Percentiles rank a stretch among this genome's conserved stretches.
Evolutionary conservation across 1,140 invertebrate species (phyloP).

Genomic region (Bombus vancouverensis): DNA sequence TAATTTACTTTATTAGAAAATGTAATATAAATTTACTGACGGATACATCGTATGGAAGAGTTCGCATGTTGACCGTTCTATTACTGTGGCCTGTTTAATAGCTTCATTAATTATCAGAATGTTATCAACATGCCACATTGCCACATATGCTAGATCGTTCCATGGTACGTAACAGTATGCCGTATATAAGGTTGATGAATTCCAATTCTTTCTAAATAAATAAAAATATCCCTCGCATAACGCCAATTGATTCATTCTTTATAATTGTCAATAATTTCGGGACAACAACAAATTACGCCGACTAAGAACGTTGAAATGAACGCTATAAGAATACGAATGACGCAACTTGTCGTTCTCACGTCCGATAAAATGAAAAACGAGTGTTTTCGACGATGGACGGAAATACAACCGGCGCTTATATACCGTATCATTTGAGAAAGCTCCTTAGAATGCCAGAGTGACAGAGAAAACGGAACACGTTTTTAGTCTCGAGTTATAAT

Average conservation of each 20-base stretch:
- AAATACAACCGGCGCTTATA: not conserved
- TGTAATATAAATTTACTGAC: not conserved
- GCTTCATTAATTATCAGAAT: conserved; percentile 46
- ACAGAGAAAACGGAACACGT: conserved; percentile 18
- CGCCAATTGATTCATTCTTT: not conserved
- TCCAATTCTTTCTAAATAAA: not conserved
- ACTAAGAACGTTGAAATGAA: not conserved
- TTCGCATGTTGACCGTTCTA: not conserved
- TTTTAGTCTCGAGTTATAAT: conserved; percentile 33
- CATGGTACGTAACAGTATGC: not conserved
- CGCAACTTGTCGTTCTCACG: not conserved
- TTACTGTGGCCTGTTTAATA: conserved; percentile 14
- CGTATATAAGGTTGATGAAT: not conserved
- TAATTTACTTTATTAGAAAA: not conserved
- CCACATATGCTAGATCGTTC: conserved; percentile 9
- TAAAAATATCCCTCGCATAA: not conserved
- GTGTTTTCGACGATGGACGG: not conserved
- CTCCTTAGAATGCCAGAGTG: not conserved
- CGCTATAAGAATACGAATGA: not conserved
- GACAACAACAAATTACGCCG: not conserved
- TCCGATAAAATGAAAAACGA: conserved; percentile 7
- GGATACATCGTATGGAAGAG: not conserved
- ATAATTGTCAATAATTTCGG: not conserved
- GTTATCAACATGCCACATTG: conserved; percentile 37
- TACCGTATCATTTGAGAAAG: not conserved